Percentiles rank a stretch among this genome's conserved stretches.
phyloP scores from a whole-genome alignment of 2,113 vertebrate species.

The Indicator maculatus region DNA sequence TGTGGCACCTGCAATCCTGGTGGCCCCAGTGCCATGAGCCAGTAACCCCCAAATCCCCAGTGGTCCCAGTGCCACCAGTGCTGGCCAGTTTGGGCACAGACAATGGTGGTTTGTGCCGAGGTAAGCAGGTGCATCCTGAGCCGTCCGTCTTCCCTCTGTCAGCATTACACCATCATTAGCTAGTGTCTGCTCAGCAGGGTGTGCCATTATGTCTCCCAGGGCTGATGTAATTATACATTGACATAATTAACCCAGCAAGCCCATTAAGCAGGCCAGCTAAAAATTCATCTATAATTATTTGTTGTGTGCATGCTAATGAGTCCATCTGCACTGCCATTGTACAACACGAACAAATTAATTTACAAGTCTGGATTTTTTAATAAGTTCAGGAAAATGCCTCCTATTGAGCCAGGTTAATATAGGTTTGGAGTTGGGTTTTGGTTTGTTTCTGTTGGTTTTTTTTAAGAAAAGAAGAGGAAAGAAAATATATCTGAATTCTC shows the following conservation, averaged over 20 bases:
- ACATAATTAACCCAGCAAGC: slow-evolving; percentile 99
- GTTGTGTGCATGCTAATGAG: slow-evolving; percentile 99
- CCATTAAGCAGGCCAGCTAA: slow-evolving; percentile 98
- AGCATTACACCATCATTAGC: slow-evolving; percentile 93
- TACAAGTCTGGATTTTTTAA: slow-evolving; percentile 94
- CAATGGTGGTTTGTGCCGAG: slow-evolving; percentile 75
- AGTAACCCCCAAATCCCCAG: not conserved
- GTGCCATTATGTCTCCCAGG: slow-evolving; percentile 94
- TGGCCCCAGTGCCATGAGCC: not conserved
- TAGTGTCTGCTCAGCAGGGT: slow-evolving; percentile 90
- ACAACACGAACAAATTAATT: slow-evolving; percentile 99
- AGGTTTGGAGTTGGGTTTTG: not conserved
- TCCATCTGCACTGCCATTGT: slow-evolving; percentile 99
- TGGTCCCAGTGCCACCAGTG: not conserved
- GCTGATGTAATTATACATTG: slow-evolving; percentile 99
- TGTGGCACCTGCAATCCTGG: not conserved
- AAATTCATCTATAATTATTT: slow-evolving; percentile 99
- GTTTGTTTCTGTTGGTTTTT: not conserved
- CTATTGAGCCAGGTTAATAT: slow-evolving; percentile 74
- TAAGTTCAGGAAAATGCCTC: slow-evolving; percentile 82
- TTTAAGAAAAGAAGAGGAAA: not conserved
- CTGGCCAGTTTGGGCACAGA: slow-evolving; percentile 8
- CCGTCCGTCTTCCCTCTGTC: slow-evolving; percentile 85
- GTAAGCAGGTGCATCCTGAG: slow-evolving; percentile 88
- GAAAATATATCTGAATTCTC: slow-evolving; percentile 25